Evolutionary conservation across 2,113 vertebrate species (phyloP).

Genomic region (Misgurnus mizolepis): DNA sequence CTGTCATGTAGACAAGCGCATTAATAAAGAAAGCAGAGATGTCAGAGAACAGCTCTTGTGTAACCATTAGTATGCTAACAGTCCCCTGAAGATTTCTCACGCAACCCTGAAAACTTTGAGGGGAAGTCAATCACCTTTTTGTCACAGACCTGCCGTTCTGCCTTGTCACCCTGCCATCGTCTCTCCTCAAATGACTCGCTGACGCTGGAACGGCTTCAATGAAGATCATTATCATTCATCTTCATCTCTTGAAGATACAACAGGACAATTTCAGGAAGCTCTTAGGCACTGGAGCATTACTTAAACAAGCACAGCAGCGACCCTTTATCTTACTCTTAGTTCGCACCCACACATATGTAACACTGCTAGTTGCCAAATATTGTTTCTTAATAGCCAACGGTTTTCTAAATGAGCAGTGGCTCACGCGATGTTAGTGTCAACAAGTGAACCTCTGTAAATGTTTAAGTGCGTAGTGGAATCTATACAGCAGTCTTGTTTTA

Average conservation of each 20-base stretch:
- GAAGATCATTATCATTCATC: not conserved
- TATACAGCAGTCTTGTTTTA: not conserved
- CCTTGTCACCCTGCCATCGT: not conserved
- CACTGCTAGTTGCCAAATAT: not conserved
- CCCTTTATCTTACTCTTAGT: not conserved
- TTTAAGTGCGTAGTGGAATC: not conserved
- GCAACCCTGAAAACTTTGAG: constrained; percentile 11
- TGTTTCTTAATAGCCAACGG: not conserved
- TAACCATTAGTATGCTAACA: not conserved
- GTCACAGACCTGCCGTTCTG: constrained; percentile 17
- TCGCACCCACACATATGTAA: not conserved
- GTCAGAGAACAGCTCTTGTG: not conserved
- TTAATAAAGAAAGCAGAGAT: not conserved
- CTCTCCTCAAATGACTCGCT: not conserved
- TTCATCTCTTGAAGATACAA: constrained; percentile 7
- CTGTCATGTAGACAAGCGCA: no score
- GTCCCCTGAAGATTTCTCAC: not conserved
- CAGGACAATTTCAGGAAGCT: not conserved
- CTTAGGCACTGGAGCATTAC: constrained; percentile 8
- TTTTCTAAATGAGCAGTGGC: not conserved
- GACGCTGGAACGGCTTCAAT: not conserved
- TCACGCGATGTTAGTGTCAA: not conserved
- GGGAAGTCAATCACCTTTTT: constrained; percentile 1
- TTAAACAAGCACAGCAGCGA: constrained; percentile 19
- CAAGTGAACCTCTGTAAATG: not conserved